Evolutionary conservation across 2,797 vertebrate genomes (phyloP).

Genomic region (Chanos chanos): DNA sequence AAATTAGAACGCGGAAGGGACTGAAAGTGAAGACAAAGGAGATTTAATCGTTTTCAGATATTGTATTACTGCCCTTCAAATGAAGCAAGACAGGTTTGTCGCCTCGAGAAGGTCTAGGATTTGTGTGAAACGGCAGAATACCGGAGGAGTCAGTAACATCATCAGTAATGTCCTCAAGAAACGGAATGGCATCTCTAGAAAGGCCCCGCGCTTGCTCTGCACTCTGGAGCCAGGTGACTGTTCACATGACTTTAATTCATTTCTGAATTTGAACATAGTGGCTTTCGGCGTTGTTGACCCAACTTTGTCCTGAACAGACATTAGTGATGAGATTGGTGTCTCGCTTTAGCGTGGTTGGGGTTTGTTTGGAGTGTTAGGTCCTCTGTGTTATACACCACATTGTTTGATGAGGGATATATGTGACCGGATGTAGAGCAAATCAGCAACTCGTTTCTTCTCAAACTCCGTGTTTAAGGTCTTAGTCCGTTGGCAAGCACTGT

Average conservation of each 20-base stretch:
- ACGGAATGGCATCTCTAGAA: conserved; percentile 89
- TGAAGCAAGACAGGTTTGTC: conserved; percentile 81
- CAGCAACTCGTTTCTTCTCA: too few relatives aligned
- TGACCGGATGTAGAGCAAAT: too few relatives aligned
- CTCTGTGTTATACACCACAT: too few relatives aligned
- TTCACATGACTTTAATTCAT: background rate
- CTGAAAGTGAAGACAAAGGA: background rate
- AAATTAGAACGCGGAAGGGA: background rate
- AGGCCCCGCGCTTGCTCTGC: conserved; percentile 92
- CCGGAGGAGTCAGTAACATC: conserved; percentile 85
- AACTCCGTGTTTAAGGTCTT: too few relatives aligned
- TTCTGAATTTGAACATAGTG: too few relatives aligned
- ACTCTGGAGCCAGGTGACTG: conserved; percentile 92
- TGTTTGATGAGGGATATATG: too few relatives aligned
- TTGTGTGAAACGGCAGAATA: conserved; percentile 73
- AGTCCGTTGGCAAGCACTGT: too few relatives aligned
- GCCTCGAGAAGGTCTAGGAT: conserved; percentile 79
- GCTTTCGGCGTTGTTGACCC: too few relatives aligned
- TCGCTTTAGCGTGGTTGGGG: too few relatives aligned
- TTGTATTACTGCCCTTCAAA: conserved; percentile 37
- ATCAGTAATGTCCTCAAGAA: conserved; percentile 96
- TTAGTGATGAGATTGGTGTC: too few relatives aligned
- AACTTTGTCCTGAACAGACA: too few relatives aligned
- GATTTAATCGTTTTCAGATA: background rate
- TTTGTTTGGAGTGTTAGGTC: too few relatives aligned